Conservation (phyloP, 37 sponge, comb jelly and placozoan genomes). For the Sycon ciliatum region DNA sequence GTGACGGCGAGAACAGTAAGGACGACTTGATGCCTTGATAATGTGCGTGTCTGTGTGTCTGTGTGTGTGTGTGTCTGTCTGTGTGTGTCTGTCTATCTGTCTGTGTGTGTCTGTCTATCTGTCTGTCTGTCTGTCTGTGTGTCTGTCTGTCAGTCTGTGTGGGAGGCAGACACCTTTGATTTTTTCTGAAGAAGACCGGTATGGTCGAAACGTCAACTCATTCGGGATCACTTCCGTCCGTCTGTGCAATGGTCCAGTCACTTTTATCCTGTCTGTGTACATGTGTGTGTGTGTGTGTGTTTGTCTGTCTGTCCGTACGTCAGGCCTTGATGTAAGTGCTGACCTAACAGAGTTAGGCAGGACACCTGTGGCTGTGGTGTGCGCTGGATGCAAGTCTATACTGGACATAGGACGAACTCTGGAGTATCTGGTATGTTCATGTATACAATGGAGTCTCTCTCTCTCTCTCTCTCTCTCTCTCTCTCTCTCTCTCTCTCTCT, state of each 20-base stretch:
- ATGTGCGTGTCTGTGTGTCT: too few relatives aligned
- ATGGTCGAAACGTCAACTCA: not conserved
- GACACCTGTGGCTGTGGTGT: constrained; percentile 94
- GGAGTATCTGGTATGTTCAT: constrained; percentile 56
- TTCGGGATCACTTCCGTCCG: not conserved
- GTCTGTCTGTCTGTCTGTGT: too few relatives aligned
- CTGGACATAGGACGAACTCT: constrained; percentile 87
- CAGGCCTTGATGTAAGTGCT: constrained; percentile 85
- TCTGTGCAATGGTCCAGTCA: not conserved
- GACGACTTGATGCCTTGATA: too few relatives aligned
- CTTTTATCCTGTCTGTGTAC: not conserved
- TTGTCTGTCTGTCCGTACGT: too few relatives aligned
- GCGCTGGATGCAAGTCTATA: constrained; percentile 92
- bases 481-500: constrained; percentile 22
- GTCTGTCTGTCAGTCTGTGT: too few relatives aligned
- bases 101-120: too few relatives aligned
- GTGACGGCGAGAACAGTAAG: constrained; percentile 66
- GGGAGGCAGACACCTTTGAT: too few relatives aligned
- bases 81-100: too few relatives aligned
- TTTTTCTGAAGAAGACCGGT: not conserved
- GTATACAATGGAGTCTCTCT: too few relatives aligned
- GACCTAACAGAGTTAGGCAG: constrained; percentile 82
- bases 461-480: constrained; percentile 11
- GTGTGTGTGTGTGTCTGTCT: too few relatives aligned
- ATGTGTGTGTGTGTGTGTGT: too few relatives aligned